Evolutionary conservation across 2,797 vertebrate species (phyloP).

Genomic region (Gymnopithys bicolor): DNA sequence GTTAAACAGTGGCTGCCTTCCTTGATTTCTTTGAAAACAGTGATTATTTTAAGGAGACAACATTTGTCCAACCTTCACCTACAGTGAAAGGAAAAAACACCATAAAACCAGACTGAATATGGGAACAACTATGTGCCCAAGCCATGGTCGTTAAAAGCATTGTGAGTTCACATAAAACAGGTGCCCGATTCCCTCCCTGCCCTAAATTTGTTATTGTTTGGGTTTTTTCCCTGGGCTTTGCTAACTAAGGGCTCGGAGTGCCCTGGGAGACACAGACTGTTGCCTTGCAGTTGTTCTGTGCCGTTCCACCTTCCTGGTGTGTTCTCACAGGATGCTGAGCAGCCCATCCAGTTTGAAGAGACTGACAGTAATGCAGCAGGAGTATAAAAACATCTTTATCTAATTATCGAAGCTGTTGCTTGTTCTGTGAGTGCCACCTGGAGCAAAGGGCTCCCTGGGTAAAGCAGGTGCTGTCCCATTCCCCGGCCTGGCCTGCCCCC

Average conservation of each 20-base stretch:
- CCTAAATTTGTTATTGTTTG: too few relatives aligned
- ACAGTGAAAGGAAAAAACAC: background rate
- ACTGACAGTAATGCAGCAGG: background rate
- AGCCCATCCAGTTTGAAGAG: background rate
- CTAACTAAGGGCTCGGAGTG: background rate
- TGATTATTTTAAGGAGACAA: background rate
- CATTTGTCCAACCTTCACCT: background rate
- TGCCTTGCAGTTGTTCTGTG: background rate
- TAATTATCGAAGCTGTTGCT: background rate
- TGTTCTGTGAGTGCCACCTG: background rate
- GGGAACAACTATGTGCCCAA: background rate
- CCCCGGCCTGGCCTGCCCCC: constrained; percentile 48
- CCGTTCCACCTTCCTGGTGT: background rate
- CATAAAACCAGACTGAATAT: background rate
- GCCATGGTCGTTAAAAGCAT: background rate
- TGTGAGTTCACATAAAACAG: background rate
- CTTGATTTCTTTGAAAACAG: background rate
- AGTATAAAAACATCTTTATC: background rate
- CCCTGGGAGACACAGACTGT: background rate
- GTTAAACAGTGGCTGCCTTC: background rate
- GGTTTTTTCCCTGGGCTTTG: background rate
- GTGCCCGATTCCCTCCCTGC: background rate
- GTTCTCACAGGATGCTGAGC: background rate
- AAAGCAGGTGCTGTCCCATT: background rate
- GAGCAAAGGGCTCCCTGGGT: background rate